Percentiles rank a stretch among this genome's conserved stretches.
Evolutionary conservation across 2,113 vertebrate species (phyloP).

Genomic region (Melanerpes formicivorus): DNA sequence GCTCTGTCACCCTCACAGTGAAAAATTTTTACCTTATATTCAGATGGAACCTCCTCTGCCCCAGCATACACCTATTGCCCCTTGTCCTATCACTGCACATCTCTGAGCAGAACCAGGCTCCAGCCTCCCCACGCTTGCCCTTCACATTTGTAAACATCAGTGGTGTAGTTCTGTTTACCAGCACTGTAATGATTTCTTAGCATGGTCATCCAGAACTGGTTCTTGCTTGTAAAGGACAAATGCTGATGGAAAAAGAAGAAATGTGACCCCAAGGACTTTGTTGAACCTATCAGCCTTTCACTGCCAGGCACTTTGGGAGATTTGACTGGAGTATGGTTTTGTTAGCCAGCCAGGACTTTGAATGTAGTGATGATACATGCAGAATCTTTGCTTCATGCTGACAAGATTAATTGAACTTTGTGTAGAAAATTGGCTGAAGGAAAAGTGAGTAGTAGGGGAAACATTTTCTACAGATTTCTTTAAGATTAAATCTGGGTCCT

Average conservation of each 20-base stretch:
- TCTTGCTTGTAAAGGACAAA: neutral
- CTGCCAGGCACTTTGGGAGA: neutral
- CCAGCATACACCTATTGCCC: too few species aligned
- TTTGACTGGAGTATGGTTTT: neutral
- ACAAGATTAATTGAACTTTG: neutral
- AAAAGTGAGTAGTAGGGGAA: neutral
- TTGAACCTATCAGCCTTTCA: neutral
- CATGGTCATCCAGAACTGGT: neutral
- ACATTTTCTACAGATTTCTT: neutral
- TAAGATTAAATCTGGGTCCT: neutral
- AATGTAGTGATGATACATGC: neutral
- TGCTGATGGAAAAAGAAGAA: neutral
- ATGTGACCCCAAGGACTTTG: neutral
- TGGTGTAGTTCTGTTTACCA: slow-evolving; percentile 2
- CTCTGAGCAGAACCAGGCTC: too few species aligned
- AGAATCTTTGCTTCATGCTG: neutral
- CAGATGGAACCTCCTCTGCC: too few species aligned
- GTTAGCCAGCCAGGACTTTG: neutral
- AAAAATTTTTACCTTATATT: too few species aligned
- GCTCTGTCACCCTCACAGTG: too few species aligned
- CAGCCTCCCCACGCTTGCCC: too few species aligned
- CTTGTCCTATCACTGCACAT: too few species aligned
- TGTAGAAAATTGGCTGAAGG: neutral
- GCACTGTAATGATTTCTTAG: neutral
- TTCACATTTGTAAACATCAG: too few species aligned